Evolutionary conservation across 2,797 vertebrate species (phyloP).

Genomic region (Esox lucius): DNA sequence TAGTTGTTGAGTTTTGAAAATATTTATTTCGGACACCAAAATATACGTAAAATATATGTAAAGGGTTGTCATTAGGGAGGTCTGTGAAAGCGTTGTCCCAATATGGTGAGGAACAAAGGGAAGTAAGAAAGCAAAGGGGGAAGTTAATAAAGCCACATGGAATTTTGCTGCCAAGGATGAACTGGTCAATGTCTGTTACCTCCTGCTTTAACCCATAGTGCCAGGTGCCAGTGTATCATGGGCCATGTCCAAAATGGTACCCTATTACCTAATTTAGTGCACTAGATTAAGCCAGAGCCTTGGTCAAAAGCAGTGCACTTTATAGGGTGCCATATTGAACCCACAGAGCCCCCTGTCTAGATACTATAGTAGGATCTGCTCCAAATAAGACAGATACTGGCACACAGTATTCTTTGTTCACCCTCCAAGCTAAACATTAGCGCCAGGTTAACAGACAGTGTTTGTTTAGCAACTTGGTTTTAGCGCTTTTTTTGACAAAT

Average conservation of each 20-base stretch:
- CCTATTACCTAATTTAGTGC: not conserved
- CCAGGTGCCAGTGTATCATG: too few species aligned
- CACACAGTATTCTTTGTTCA: not conserved
- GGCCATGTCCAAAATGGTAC: not conserved
- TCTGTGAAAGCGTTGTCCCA: too few species aligned
- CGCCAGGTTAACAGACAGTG: slow-evolving; percentile 31
- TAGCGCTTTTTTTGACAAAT: slow-evolving; percentile 23
- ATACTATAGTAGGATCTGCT: not conserved
- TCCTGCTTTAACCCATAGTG: too few species aligned
- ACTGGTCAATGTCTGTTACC: too few species aligned
- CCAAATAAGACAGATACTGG: not conserved
- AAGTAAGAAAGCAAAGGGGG: too few species aligned
- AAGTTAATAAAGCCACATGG: too few species aligned
- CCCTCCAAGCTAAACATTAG: slow-evolving; percentile 32
- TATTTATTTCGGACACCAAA: too few species aligned
- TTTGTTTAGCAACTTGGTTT: slow-evolving; percentile 48
- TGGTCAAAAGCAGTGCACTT: not conserved
- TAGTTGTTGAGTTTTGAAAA: too few species aligned
- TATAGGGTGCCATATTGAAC: not conserved
- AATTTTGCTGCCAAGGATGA: too few species aligned
- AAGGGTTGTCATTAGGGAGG: too few species aligned
- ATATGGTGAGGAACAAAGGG: too few species aligned
- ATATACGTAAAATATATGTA: too few species aligned
- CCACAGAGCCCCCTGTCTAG: not conserved
- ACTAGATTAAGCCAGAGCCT: not conserved